A percentile compares a stretch with the other conserved stretches of the same genome.
Evolutionary conservation across 2,113 vertebrate genomes (phyloP).

Genomic region (Heterocephalus glaber): DNA sequence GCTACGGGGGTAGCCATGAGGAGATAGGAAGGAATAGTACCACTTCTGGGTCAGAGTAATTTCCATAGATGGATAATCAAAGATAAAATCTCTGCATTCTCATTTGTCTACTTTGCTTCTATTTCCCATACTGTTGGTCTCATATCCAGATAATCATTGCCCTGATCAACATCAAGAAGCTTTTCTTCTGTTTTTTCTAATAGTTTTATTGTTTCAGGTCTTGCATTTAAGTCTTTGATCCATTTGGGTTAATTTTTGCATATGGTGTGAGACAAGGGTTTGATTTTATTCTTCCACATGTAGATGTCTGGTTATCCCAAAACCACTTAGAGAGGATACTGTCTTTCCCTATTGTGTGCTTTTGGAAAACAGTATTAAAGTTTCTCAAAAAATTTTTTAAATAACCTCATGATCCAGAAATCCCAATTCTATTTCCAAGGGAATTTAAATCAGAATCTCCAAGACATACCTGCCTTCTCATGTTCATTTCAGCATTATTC

Average conservation of each 20-base stretch:
- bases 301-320: not conserved
- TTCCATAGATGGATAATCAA: not conserved
- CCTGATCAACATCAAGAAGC: not conserved
- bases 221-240: not conserved
- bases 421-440: not conserved
- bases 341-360: not conserved
- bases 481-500: not conserved
- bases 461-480: not conserved
- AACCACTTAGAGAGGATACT: not conserved
- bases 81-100: not conserved
- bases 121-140: not conserved
- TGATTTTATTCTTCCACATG: not conserved
- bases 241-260: not conserved
- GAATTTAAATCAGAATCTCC: not conserved
- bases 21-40: not conserved
- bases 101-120: not conserved
- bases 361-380: not conserved
- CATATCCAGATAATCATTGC: not conserved
- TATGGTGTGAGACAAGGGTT: not conserved
- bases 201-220: not conserved
- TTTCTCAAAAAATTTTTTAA: not conserved
- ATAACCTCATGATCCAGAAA: not conserved
- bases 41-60: not conserved
- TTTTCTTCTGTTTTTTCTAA: not conserved
- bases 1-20: accelerated